phyloP scores from a whole-genome alignment of 2,113 vertebrate species.

The Ploceus nigricollis region DNA sequence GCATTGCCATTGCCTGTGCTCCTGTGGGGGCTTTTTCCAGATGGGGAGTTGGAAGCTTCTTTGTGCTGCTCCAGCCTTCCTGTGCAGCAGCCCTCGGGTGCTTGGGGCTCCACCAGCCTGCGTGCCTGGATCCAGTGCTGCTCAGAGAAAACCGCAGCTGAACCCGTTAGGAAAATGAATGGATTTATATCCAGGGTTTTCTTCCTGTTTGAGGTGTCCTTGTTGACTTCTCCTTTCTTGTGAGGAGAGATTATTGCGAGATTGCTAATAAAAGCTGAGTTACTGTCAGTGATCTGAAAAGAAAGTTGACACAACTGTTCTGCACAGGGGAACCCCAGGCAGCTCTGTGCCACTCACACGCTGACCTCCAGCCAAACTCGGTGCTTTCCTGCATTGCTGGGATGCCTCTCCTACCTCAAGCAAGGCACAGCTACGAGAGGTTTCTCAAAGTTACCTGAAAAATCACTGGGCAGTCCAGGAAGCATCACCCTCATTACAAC shows the following conservation, averaged over 20 bases:
- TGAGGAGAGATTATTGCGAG: background rate
- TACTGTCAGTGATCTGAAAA: background rate
- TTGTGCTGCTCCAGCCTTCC: slow-evolving; percentile 24
- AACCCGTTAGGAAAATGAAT: background rate
- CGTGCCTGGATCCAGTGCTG: rapidly evolving
- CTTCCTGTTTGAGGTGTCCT: background rate
- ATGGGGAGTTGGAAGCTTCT: slow-evolving; percentile 46
- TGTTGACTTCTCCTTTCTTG: background rate
- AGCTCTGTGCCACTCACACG: background rate
- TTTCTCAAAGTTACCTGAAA: background rate
- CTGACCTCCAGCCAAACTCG: background rate
- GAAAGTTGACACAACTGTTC: rapidly evolving
- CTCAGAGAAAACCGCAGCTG: background rate
- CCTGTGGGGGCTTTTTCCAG: slow-evolving; percentile 52
- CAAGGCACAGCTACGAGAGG: background rate
- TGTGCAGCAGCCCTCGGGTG: background rate
- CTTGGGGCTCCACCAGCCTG: background rate
- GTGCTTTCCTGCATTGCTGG: background rate
- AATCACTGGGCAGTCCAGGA: background rate
- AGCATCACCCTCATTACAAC: background rate
- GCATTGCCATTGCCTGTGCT: background rate
- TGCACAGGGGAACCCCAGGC: background rate
- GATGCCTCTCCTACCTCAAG: background rate
- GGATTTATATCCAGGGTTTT: background rate
- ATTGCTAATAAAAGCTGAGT: background rate